Evolutionary conservation across 2,888 invertebrate species (phyloP).

Genomic region (Mythimna ferrago): DNA sequence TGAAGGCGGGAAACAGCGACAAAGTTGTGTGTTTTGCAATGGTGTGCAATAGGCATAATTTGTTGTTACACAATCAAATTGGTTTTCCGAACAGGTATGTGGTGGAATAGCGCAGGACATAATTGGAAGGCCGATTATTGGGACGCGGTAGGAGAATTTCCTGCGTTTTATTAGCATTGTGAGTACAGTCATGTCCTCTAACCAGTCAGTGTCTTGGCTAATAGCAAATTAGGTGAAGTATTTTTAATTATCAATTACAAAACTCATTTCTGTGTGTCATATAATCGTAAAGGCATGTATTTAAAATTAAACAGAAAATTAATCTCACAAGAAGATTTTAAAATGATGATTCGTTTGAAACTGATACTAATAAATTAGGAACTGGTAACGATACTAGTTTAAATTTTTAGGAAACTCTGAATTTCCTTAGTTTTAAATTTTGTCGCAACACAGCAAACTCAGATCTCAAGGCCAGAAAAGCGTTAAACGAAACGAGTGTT

Average conservation of each 20-base stretch:
- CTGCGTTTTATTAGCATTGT: constrained; percentile 64
- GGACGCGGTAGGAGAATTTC: constrained; percentile 60
- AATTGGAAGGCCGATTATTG: constrained; percentile 65
- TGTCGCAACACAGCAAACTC: neutral
- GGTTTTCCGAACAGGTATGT: constrained; percentile 71
- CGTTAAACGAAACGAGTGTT: neutral
- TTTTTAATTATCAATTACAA: constrained; percentile 31
- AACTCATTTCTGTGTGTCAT: constrained; percentile 1
- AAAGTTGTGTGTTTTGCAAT: constrained; percentile 84
- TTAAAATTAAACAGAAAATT: neutral
- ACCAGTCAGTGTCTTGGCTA: constrained; percentile 19
- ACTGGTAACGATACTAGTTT: neutral
- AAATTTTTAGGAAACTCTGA: neutral
- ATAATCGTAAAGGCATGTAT: neutral
- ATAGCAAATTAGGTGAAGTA: constrained; percentile 15
- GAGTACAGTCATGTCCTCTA: constrained; percentile 42
- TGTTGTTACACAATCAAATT: constrained; percentile 82
- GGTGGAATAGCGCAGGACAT: constrained; percentile 63
- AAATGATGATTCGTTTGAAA: neutral
- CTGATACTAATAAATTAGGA: neutral
- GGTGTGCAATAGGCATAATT: constrained; percentile 79
- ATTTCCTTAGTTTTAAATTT: neutral
- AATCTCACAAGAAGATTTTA: neutral
- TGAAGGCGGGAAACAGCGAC: constrained; percentile 87
- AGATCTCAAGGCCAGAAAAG: constrained; percentile 10